Evolutionary conservation across 2,888 invertebrate species (phyloP).

Genomic region (Synanthedon formicaeformis): DNA sequence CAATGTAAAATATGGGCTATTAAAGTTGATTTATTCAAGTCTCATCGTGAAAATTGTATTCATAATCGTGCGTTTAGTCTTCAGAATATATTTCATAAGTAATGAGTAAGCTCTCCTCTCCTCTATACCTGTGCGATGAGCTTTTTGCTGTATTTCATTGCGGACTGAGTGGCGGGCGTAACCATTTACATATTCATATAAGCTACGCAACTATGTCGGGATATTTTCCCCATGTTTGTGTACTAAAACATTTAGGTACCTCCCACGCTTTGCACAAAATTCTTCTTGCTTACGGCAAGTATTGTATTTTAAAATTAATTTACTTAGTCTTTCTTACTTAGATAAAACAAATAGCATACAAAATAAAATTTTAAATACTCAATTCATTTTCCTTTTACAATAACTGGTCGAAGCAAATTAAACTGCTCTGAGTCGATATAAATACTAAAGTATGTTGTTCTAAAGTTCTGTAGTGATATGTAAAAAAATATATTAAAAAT

Average conservation of each 20-base stretch:
- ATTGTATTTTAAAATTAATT: too few relatives aligned
- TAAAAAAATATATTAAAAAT: too few relatives aligned
- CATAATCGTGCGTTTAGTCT: neutral
- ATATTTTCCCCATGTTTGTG: neutral
- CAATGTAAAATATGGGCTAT: too few relatives aligned
- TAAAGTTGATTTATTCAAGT: neutral
- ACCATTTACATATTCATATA: conserved; percentile 2
- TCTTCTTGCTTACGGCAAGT: too few relatives aligned
- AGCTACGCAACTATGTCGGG: neutral
- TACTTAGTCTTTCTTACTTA: too few relatives aligned
- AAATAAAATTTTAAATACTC: too few relatives aligned
- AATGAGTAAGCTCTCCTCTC: neutral
- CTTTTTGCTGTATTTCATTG: neutral
- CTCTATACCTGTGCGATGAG: neutral
- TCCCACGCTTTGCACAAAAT: neutral
- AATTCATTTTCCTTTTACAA: too few relatives aligned
- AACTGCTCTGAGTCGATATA: too few relatives aligned
- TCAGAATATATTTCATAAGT: neutral
- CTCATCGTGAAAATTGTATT: neutral
- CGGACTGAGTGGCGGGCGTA: neutral
- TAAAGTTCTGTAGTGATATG: too few relatives aligned
- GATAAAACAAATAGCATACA: too few relatives aligned
- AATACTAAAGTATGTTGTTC: too few relatives aligned
- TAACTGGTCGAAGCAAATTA: too few relatives aligned
- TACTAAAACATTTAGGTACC: neutral